Percentiles rank a stretch among this genome's conserved stretches.
Conservation (phyloP, 2,888 invertebrate species). For the Hermaeophaga mercurialis region DNA sequence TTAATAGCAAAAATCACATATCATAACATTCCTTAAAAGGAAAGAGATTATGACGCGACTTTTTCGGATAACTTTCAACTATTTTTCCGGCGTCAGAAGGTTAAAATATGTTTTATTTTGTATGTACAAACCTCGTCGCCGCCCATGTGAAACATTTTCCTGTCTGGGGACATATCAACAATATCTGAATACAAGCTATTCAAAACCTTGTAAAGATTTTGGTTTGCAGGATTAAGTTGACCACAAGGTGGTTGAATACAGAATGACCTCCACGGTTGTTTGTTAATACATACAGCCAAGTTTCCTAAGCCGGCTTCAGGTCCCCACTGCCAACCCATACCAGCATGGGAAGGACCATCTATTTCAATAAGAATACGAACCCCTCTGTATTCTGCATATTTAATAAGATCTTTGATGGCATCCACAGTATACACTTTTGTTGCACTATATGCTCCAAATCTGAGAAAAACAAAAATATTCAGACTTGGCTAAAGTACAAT, state of each 20-base stretch:
- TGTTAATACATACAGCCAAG: slow-evolving; percentile 69
- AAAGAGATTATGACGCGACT: too few species aligned
- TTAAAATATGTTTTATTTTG: background rate
- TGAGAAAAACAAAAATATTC: slow-evolving; percentile 49
- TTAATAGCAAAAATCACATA: too few species aligned
- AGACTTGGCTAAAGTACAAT: too few species aligned
- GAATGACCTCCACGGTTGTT: slow-evolving; percentile 71
- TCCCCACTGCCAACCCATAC: slow-evolving; percentile 88
- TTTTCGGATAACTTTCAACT: too few species aligned
- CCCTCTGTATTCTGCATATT: slow-evolving; percentile 79
- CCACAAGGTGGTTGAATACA: slow-evolving; percentile 88
- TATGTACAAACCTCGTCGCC: slow-evolving; percentile 73
- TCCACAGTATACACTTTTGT: slow-evolving; percentile 70
- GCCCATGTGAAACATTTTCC: slow-evolving; percentile 76
- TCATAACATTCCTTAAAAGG: too few species aligned
- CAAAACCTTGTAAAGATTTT: slow-evolving; percentile 70
- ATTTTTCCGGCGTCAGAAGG: background rate
- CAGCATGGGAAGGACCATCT: slow-evolving; percentile 86
- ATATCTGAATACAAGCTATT: slow-evolving; percentile 73
- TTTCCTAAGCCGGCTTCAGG: slow-evolving; percentile 64
- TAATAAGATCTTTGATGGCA: slow-evolving; percentile 70
- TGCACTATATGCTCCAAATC: slow-evolving; percentile 75
- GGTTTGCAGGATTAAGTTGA: slow-evolving; percentile 80
- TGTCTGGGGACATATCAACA: slow-evolving; percentile 63
- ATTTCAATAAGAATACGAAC: slow-evolving; percentile 86